A percentile compares a stretch with the other conserved stretches of the same genome.
Evolutionary conservation across 2,797 vertebrate genomes (phyloP).

Genomic region (Malurus leucopterus): DNA sequence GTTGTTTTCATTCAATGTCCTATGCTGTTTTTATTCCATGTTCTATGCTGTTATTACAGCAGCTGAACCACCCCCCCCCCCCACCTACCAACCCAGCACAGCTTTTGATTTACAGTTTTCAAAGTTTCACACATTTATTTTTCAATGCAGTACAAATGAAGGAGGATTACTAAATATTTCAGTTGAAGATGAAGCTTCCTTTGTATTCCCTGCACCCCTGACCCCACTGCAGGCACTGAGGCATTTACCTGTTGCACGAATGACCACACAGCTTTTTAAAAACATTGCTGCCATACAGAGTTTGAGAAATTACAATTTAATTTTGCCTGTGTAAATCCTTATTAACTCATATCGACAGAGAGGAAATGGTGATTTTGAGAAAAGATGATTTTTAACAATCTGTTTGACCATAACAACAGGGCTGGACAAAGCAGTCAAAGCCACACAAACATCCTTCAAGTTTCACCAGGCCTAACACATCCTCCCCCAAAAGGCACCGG

Average conservation of each 20-base stretch:
- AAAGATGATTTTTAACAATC: not conserved
- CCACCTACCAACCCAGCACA: not conserved
- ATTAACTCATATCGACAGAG: not conserved
- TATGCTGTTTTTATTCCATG: not conserved
- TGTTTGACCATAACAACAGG: not conserved
- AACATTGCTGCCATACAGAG: not conserved
- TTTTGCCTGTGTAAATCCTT: not conserved
- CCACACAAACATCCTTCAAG: not conserved
- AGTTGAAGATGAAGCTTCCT: not conserved
- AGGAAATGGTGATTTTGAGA: not conserved
- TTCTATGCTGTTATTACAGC: not conserved
- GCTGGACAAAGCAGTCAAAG: not conserved
- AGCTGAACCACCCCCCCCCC: not conserved
- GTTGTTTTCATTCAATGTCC: too few relatives aligned
- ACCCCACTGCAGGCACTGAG: not conserved
- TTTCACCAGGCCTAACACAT: not conserved
- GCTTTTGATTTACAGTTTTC: not conserved
- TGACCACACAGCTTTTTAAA: not conserved
- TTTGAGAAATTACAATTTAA: not conserved
- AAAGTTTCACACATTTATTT: not conserved
- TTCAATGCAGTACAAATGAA: not conserved
- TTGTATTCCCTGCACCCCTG: not conserved
- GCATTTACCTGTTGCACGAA: not conserved
- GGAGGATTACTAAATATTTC: not conserved
- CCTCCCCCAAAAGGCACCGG: not conserved